These are phyloP conservation scores for Ceratosolen solmsi DNA, from an alignment of 1,140 invertebrate genomes.

Conservation along the genomic window DNA sequence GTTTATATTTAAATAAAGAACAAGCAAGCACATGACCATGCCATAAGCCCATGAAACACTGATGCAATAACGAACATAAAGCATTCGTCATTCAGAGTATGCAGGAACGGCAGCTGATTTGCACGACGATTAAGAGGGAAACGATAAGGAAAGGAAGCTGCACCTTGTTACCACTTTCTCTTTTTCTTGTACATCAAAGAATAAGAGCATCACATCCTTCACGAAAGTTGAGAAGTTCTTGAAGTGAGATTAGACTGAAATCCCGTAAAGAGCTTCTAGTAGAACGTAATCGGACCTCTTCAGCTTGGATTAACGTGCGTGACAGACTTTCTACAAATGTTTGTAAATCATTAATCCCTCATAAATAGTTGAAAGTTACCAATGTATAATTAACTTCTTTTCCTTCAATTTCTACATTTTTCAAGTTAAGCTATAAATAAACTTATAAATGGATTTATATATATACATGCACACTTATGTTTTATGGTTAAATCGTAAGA, in stretches of 20 bases:
- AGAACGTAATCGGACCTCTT: neutral
- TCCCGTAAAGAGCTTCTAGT: neutral
- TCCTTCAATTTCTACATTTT: too few relatives aligned
- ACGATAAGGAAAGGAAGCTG: neutral
- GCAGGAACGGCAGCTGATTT: neutral
- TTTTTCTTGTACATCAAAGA: slow-evolving; percentile 12
- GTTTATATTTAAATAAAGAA: slow-evolving; percentile 60
- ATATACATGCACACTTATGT: too few relatives aligned
- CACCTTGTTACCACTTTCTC: slow-evolving; percentile 22
- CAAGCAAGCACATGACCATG: neutral
- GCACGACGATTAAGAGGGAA: neutral
- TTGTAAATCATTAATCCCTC: neutral
- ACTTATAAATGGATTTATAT: too few relatives aligned
- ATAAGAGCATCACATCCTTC: neutral
- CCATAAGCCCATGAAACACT: neutral
- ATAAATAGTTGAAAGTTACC: neutral
- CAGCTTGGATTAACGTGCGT: neutral
- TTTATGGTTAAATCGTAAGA: too few relatives aligned
- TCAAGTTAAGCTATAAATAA: too few relatives aligned
- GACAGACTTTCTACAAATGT: neutral
- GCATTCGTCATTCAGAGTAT: slow-evolving; percentile 39
- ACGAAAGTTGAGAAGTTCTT: neutral
- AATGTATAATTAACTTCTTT: neutral
- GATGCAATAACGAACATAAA: neutral
- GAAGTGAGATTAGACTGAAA: neutral